Evolutionary conservation across 2,797 vertebrate species (phyloP).

Genomic region (Melanotaenia nigrans): DNA sequence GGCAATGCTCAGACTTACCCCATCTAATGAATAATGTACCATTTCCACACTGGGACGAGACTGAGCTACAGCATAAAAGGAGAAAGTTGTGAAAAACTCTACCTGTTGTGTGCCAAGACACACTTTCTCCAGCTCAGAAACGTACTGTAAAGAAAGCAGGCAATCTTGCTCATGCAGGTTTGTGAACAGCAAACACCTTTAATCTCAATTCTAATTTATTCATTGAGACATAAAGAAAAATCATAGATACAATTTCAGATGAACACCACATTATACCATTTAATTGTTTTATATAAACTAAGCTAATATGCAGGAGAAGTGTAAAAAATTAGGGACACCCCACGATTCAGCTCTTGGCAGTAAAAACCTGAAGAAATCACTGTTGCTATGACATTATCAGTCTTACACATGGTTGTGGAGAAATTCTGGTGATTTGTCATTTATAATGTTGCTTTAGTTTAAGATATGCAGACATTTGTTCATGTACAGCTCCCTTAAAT

Average conservation of each 20-base stretch:
- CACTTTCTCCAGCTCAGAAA: conserved; percentile 30
- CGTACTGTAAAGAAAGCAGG: conserved; percentile 1
- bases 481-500: neutral
- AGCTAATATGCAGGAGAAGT: neutral
- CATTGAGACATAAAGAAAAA: neutral
- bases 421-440: neutral
- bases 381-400: neutral
- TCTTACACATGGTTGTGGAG: neutral
- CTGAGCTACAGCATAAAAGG: conserved; percentile 35
- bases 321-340: neutral
- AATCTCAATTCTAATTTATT: neutral
- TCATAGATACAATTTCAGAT: neutral
- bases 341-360: neutral
- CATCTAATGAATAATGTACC: conserved; percentile 70
- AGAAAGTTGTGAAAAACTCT: conserved; percentile 13
- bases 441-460: neutral
- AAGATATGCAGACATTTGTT: neutral
- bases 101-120: conserved; percentile 21
- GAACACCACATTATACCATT: neutral
- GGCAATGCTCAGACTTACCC: conserved; percentile 62
- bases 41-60: conserved; percentile 54
- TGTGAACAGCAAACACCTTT: no score
- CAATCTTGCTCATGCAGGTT: neutral
- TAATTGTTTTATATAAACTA: neutral
- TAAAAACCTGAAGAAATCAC: neutral